Evolutionary conservation across 2,113 vertebrate genomes (phyloP).

Genomic region (Sturnus vulgaris): DNA sequence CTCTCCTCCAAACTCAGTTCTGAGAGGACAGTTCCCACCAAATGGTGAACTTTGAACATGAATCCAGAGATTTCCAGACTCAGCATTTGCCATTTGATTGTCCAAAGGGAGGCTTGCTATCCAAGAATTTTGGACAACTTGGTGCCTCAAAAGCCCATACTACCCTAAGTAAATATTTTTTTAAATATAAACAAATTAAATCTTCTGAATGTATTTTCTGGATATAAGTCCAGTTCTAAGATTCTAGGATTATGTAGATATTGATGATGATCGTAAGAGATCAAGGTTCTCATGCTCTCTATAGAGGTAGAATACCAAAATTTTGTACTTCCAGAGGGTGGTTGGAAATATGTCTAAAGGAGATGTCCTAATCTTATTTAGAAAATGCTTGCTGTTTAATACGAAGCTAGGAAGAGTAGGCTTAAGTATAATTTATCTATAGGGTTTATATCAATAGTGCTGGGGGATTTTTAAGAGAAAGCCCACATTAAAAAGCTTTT

Average conservation of each 20-base stretch:
- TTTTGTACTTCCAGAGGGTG: rapidly evolving
- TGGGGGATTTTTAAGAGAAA: not conserved
- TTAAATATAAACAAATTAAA: not conserved
- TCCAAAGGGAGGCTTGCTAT: not conserved
- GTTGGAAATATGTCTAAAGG: not conserved
- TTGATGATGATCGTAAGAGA: not conserved
- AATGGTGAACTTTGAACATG: not conserved
- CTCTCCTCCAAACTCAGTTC: not conserved
- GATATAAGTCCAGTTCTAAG: not conserved
- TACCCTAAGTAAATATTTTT: not conserved
- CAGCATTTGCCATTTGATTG: not conserved
- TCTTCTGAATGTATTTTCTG: not conserved
- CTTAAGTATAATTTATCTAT: not conserved
- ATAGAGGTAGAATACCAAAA: not conserved
- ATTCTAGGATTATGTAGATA: not conserved
- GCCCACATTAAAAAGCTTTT: not conserved
- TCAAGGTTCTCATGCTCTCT: not conserved
- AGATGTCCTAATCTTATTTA: not conserved
- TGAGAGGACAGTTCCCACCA: not conserved
- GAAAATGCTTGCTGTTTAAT: not conserved
- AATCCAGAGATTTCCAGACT: not conserved
- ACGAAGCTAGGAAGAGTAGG: not conserved
- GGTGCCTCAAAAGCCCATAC: not conserved
- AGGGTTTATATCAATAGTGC: not conserved
- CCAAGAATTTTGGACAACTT: not conserved